Conservation (phyloP, 2,797 vertebrate genomes). For the Cynodonichthys magdalenae region DNA sequence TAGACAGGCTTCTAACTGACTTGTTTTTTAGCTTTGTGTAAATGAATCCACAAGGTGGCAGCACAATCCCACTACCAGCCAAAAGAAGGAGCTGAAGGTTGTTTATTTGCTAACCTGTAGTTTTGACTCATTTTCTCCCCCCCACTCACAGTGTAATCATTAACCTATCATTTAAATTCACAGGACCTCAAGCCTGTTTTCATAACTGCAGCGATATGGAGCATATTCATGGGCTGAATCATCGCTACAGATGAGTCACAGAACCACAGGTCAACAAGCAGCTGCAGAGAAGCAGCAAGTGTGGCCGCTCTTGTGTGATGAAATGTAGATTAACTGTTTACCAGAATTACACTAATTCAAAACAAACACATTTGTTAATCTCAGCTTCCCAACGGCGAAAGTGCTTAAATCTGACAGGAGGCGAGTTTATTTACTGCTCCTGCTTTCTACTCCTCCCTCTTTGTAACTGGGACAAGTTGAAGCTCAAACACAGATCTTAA, state of each 20-base stretch:
- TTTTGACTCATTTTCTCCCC: neutral
- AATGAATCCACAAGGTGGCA: conserved; percentile 63
- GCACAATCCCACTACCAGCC: conserved; percentile 19
- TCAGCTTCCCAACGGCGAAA: neutral
- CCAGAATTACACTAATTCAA: neutral
- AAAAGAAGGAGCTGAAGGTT: neutral
- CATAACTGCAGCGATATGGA: neutral
- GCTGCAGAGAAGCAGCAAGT: conserved; percentile 18
- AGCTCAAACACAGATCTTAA: conserved; percentile 9
- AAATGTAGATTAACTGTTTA: neutral
- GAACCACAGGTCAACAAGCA: neutral
- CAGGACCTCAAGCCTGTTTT: neutral
- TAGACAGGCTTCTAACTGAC: too few species aligned
- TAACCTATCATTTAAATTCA: neutral
- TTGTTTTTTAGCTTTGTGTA: too few species aligned
- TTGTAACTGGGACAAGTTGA: conserved; percentile 6
- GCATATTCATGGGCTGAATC: conserved; percentile 21
- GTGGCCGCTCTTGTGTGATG: neutral
- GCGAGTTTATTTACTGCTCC: conserved; percentile 9
- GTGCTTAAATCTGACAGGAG: conserved; percentile 10
- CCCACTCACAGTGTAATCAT: neutral
- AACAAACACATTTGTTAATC: neutral
- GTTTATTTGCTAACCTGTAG: neutral
- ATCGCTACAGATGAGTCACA: conserved; percentile 42
- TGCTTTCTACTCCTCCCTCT: neutral